These are phyloP conservation scores for Danio rerio DNA, from an alignment of 2,113 vertebrate genomes.

Conservation along the genomic window GRCz12tu NC_133185.1:4188001-4188500, in stretches of 20 bases:
- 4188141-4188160: background rate
- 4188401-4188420: constrained; percentile 23
- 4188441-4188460: constrained; percentile 25
- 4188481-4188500: constrained; percentile 35
- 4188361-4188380: constrained; percentile 40
- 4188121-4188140: no score
- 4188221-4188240: constrained; percentile 13
- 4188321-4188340: background rate
- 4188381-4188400: constrained; percentile 42
- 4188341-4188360: constrained; percentile 14
- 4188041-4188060: no score
- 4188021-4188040: no score
- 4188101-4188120: no score
- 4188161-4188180: background rate
- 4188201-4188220: background rate
- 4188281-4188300: background rate
- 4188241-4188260: background rate
- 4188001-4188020: no score
- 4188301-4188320: background rate
- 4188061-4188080: no score
- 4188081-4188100: no score
- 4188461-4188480: constrained; percentile 13
- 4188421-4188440: constrained; percentile 13
- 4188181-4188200: background rate
- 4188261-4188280: background rate